These are phyloP conservation scores for Ara ararauna DNA, from an alignment of 2,797 vertebrate genomes.

Conservation along the genomic window DNA sequence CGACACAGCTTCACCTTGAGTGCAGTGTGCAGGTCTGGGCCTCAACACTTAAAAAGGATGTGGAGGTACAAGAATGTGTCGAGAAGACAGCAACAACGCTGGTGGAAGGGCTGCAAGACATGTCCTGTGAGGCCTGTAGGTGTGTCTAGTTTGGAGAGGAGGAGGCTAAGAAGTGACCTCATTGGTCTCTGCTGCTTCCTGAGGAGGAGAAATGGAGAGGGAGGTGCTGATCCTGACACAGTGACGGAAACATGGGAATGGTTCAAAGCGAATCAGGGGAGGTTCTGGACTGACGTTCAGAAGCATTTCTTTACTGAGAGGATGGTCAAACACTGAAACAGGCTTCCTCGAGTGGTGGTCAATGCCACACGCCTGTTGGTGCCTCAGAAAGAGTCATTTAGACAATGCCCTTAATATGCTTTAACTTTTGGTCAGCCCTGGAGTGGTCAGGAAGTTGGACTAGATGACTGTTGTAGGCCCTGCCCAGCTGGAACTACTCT, in stretches of 20 bases:
- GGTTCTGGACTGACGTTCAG: not conserved
- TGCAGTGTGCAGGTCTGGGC: not conserved
- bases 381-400: not conserved
- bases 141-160: not conserved
- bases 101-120: not conserved
- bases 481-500: no score
- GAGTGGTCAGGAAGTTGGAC: not conserved
- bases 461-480: not conserved
- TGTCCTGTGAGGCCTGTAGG: not conserved
- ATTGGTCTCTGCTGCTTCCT: not conserved
- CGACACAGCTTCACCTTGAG: rapidly evolving
- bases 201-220: not conserved
- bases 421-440: not conserved
- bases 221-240: not conserved
- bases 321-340: not conserved
- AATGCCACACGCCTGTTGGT: rapidly evolving
- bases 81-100: not conserved
- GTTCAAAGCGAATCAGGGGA: not conserved
- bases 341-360: not conserved
- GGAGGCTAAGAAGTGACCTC: not conserved
- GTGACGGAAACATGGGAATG: rapidly evolving
- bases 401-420: not conserved
- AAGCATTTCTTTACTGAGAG: not conserved
- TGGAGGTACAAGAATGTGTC: not conserved
- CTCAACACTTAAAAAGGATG: not conserved